Percentiles rank a stretch among this genome's conserved stretches.
phyloP scores from a whole-genome alignment of 2,113 vertebrate species.

The Paracanthobrama guichenoti region DNA sequence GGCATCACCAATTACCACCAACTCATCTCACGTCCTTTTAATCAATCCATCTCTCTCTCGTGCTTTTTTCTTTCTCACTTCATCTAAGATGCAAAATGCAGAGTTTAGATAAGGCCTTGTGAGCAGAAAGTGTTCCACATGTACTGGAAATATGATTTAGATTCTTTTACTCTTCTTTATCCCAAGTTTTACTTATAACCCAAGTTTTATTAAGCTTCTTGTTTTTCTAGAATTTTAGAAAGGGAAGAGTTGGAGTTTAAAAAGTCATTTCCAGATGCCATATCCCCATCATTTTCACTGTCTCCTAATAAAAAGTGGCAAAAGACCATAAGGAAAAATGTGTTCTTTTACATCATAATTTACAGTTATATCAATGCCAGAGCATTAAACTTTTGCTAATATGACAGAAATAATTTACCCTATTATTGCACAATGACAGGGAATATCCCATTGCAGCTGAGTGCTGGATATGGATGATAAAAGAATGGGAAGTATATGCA shows the following conservation, averaged over 20 bases:
- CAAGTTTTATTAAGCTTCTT: background rate
- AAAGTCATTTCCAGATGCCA: background rate
- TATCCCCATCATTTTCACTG: background rate
- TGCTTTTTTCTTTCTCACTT: background rate
- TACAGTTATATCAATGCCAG: background rate
- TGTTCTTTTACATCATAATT: background rate
- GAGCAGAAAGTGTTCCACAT: background rate
- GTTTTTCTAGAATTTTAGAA: background rate
- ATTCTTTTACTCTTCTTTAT: background rate
- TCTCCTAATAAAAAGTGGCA: conserved; percentile 7
- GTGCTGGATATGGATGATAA: conserved; percentile 47
- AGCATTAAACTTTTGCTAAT: background rate
- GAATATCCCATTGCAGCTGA: conserved; percentile 38
- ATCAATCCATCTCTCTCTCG: background rate
- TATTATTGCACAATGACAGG: conserved; percentile 33
- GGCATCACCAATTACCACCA: background rate
- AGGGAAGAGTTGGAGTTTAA: background rate
- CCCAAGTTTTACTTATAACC: background rate
- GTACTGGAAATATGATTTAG: background rate
- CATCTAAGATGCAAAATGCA: background rate
- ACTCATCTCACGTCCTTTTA: background rate
- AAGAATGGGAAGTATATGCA: conserved; percentile 40
- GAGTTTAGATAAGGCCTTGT: background rate
- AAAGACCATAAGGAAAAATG: background rate
- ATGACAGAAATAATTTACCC: background rate